These are phyloP conservation scores for Philereme vetulata DNA, from an alignment of 2,888 invertebrate species.

Conservation along the genomic window DNA sequence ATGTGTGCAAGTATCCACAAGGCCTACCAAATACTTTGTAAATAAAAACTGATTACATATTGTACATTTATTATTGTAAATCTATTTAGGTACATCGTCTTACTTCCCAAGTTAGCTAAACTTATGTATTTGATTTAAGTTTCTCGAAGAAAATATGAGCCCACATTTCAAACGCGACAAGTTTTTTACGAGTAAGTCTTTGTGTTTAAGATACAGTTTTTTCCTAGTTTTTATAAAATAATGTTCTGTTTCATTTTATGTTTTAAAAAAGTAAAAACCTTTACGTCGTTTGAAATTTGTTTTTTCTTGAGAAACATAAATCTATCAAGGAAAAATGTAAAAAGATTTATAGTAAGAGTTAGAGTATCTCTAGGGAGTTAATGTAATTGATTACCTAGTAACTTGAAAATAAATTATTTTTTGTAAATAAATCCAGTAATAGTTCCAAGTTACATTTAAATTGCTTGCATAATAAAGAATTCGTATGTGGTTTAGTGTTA, in stretches of 20 bases:
- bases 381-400: not conserved
- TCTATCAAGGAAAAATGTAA: not conserved
- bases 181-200: conserved; percentile 7
- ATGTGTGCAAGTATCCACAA: conserved; percentile 63
- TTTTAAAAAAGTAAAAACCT: conserved; percentile 13
- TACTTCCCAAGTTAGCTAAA: no score
- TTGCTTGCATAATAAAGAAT: conserved; percentile 23
- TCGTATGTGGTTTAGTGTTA: conserved; percentile 24
- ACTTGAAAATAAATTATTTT: not conserved
- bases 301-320: conserved; percentile 32
- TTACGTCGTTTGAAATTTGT: conserved; percentile 38
- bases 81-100: not conserved
- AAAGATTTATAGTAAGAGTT: not conserved
- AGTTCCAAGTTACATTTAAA: conserved; percentile 9
- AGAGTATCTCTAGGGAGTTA: not conserved
- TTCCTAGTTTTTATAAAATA: not conserved
- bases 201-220: not conserved
- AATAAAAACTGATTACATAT: conserved; percentile 7
- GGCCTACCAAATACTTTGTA: conserved; percentile 54
- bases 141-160: conserved; percentile 66
- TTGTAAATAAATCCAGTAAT: conserved; percentile 20
- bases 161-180: conserved; percentile 66
- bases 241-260: not conserved
- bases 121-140: conserved; percentile 48
- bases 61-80: not conserved